Evolutionary conservation across 1,140 invertebrate genomes (phyloP).

Genomic region (Zaprionus tsacasi): DNA sequence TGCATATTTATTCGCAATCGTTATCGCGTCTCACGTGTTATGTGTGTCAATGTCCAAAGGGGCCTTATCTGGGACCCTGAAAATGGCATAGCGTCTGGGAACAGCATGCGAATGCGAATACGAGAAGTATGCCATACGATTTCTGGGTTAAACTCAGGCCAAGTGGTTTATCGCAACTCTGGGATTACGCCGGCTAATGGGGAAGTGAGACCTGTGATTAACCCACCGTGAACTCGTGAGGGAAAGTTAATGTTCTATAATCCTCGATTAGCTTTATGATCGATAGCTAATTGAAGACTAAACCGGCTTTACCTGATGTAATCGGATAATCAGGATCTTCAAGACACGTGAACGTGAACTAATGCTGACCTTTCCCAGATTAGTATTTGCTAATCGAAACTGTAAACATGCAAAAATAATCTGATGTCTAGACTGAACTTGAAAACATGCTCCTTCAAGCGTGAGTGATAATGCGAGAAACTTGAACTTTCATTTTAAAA

Average conservation of each 20-base stretch:
- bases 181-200: too few relatives aligned
- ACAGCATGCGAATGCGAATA: background rate
- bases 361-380: background rate
- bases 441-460: background rate
- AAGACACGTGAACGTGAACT: background rate
- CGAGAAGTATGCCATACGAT: background rate
- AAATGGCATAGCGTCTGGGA: background rate
- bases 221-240: background rate
- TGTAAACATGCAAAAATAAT: background rate
- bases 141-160: background rate
- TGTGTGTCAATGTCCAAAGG: conserved; percentile 17
- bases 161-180: background rate
- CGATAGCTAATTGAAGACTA: background rate
- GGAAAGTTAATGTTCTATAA: background rate
- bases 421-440: background rate
- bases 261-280: background rate
- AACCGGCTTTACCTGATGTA: too few relatives aligned
- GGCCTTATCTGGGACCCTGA: conserved; percentile 20
- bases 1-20: conserved; percentile 1
- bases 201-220: background rate
- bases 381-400: background rate
- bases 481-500: background rate
- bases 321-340: background rate
- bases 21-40: conserved; percentile 7
- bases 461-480: background rate